Conservation (phyloP, 2,797 vertebrate genomes). For the Pagetopsis macropterus region DNA sequence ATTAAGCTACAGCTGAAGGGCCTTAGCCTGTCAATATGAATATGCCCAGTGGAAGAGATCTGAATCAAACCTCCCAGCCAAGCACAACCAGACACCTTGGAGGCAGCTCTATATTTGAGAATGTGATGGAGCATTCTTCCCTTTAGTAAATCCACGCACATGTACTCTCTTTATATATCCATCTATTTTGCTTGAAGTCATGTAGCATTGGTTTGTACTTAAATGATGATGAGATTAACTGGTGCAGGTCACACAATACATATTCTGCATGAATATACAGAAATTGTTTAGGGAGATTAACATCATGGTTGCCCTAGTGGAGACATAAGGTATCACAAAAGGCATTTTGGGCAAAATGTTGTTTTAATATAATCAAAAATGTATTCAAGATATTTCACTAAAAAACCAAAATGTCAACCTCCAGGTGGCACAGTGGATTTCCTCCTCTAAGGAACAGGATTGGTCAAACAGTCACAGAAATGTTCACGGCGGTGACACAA, state of each 20-base stretch:
- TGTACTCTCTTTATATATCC: neutral
- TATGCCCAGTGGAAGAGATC: constrained; percentile 46
- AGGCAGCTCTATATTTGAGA: constrained; percentile 6
- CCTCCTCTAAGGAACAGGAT: neutral
- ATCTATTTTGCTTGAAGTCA: neutral
- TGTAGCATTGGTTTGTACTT: neutral
- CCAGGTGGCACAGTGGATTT: neutral
- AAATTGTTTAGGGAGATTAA: no score
- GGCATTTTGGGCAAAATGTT: neutral
- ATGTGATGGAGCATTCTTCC: neutral
- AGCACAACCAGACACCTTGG: constrained; percentile 29
- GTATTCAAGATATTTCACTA: neutral
- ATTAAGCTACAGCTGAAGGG: constrained; percentile 54
- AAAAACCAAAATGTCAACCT: neutral
- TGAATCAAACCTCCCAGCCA: constrained; percentile 37
- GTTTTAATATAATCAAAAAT: neutral
- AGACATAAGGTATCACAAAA: neutral
- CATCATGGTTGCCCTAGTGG: no score
- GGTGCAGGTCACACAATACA: neutral
- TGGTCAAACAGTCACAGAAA: neutral
- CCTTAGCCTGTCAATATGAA: constrained; percentile 46
- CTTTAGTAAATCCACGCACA: constrained; percentile 14
- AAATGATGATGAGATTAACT: neutral
- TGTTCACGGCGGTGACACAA: neutral
- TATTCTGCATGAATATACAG: no score